Evolutionary conservation across 2,888 invertebrate species (phyloP), one percentile per base, ranked within the genome.

Genomic region (Leucoptera coffeella): DNA sequence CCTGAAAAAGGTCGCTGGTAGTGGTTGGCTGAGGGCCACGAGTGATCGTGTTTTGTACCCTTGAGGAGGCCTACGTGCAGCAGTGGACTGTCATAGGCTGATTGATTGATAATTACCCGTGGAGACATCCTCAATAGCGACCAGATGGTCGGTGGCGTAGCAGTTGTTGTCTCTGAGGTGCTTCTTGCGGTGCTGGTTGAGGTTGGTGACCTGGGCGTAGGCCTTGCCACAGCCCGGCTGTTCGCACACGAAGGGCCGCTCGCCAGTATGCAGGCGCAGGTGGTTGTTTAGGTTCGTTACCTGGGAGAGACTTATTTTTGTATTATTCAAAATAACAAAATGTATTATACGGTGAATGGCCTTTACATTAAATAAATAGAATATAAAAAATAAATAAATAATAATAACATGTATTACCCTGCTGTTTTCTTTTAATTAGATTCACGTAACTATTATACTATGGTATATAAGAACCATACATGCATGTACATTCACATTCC

Each of bases 231-330:
- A 72, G 11, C 72, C 71, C 0, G 65, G 65, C 41, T 67, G 69
- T 0, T 57, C 53, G 37, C 72, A 72, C 4, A 55, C 71, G 38
- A 60, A 72, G 0, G 71, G 72, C 12, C 69, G 47, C 45, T 72
- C 72, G 12, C 72, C 72, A 0, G 72, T 72, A 35, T 72, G 72
- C 6, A 72, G 47, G n/a, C 72, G 54, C 14, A 72, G 61, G 34
- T 72, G 72, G 33, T 71, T 72, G 39, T 72, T 72, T 27, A 72
- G 43, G 36, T 72, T 72, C 8, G 72, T 72, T 30, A 71, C 67
- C 72, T 71, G 40, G 3, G 26, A 34, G 20, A 6, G 25, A 14
- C 19, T 10, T 14, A 14, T 22, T 5, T 22, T 6, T 5, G 6
- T 6, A 9, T 9, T 10, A 22, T 10, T 9, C 17, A 9, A 22